Percentiles rank a stretch among this genome's conserved stretches.
Conservation (phyloP, 2,797 vertebrate species). For the Gallinago solitaria region DNA sequence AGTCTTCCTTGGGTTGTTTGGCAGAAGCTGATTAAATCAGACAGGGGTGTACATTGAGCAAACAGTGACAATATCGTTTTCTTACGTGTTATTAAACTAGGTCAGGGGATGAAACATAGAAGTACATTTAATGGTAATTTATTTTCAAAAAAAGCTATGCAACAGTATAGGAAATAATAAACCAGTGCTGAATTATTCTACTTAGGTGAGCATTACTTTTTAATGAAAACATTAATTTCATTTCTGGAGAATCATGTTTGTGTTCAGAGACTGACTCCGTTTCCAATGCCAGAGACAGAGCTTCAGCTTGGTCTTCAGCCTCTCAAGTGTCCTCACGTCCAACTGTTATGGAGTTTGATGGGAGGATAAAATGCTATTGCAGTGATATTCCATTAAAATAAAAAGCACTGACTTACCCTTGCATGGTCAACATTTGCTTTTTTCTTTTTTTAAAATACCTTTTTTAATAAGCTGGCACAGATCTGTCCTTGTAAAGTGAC, state of each 20-base stretch:
- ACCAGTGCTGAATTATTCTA: background rate
- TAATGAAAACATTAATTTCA: background rate
- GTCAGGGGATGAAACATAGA: background rate
- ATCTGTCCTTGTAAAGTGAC: background rate
- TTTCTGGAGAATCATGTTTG: background rate
- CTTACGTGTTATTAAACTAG: background rate
- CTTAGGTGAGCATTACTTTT: background rate
- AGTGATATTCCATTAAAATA: background rate
- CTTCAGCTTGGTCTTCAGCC: background rate
- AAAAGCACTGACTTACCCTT: background rate
- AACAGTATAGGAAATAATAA: background rate
- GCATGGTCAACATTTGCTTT: background rate
- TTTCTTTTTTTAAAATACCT: background rate
- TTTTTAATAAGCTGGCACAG: background rate
- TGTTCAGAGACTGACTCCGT: background rate
- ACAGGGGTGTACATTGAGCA: background rate
- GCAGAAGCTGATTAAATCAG: conserved; percentile 37
- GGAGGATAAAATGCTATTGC: background rate
- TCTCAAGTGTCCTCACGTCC: background rate
- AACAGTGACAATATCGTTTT: background rate
- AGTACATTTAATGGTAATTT: background rate
- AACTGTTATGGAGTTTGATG: background rate
- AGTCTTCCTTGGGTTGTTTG: background rate
- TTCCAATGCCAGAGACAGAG: background rate
- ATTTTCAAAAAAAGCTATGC: background rate